A percentile compares a stretch with the other conserved stretches of the same genome.
Conservation (phyloP, 1,140 invertebrate genomes). For the Harlomillsia oculata region DNA sequence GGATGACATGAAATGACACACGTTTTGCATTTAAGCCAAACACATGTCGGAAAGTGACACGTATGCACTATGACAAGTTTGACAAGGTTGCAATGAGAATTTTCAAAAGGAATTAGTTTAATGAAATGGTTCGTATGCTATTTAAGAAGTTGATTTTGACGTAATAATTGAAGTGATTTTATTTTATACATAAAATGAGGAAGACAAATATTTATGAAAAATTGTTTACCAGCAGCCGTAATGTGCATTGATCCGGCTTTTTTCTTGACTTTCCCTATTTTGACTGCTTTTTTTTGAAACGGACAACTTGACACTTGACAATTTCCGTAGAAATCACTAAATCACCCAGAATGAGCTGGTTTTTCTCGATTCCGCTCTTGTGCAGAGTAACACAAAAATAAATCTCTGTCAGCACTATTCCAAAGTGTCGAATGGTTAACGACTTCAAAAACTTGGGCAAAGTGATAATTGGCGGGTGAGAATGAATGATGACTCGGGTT, state of each 20-base stretch:
- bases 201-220: neutral
- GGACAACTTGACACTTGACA: constrained; percentile 22
- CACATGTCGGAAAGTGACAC: too few species aligned
- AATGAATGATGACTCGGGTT: neutral
- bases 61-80: too few species aligned
- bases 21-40: too few species aligned
- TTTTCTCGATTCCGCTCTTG: too few species aligned
- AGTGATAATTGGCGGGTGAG: neutral
- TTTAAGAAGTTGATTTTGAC: too few species aligned
- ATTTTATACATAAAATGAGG: neutral
- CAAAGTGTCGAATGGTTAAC: neutral
- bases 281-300: constrained; percentile 27
- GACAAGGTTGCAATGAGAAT: too few species aligned
- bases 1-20: too few species aligned
- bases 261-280: constrained; percentile 36
- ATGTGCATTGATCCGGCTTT: constrained; percentile 36
- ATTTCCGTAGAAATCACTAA: constrained; percentile 16
- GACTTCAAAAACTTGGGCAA: constrained; percentile 8
- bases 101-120: too few species aligned
- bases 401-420: constrained; percentile 11
- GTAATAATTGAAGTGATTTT: neutral
- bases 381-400: constrained; percentile 7
- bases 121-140: too few species aligned
- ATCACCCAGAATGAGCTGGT: constrained; percentile 13
- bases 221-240: constrained; percentile 22